Evolutionary conservation across 2,888 invertebrate species (phyloP), one percentile per base, ranked within the genome.

Genomic region (Drosophila vallismaia): DNA sequence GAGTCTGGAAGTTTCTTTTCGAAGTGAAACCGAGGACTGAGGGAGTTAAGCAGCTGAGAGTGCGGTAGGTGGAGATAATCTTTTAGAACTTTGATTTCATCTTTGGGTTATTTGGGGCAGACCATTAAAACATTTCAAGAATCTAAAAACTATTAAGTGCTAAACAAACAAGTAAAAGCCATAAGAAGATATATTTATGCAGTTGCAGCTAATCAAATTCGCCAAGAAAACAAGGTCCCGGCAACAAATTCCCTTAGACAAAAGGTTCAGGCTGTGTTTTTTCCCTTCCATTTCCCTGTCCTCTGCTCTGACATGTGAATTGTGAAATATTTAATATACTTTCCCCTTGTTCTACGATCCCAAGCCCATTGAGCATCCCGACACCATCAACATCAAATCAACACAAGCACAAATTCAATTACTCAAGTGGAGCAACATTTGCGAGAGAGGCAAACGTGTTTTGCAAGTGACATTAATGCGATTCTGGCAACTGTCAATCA

Each of bases 401-500:
- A 77, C 88, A 87, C 83, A 82, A 74, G 64, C 83, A 79, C 79
- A 83, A 88, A 83, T 87, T 85, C 86, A 83, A 85, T 87, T 88
- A 85, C 88, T 85, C 87, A 82, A 67, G 75, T 49, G 69, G 44
- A 26, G 29, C 68, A 71, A 52, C 51, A 54, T 40, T 45, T 40
- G 62, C 40, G 12, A 3, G 46, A n/a, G 28, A 10, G 55, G 42
- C 45, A 49, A 57, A 74, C 57, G 51, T 42, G 48, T 67, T 76
- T 77, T 79, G 78, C 79, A 83, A 79, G 74, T 88, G 89, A 89
- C 89, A 90, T 81, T 89, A 89, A 89, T 89, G 67, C 78, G 77
- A 89, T 89, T 90, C 76, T 64, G 62, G 69, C 75, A 77, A 77
- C 75, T 87, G 89, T 79, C 89, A 90, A 88, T 89, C 88, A 89